Base-by-base conservation (phyloP, 2,113 vertebrate species). In the Myotis yumanensis region DNA sequence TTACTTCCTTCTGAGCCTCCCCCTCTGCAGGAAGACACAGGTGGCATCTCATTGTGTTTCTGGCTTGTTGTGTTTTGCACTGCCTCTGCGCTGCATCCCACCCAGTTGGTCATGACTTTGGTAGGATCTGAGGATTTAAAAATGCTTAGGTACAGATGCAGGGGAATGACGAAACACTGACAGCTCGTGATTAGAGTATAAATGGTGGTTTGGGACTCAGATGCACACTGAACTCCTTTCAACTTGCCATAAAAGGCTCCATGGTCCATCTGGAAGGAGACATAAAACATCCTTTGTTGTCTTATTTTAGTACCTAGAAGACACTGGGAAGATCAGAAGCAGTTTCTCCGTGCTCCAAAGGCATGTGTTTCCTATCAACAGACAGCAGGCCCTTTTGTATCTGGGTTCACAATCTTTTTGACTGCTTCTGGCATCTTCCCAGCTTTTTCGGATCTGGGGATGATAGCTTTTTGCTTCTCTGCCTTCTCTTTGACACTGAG, bases 261-360 rank as follows among this genome's bases (percentile, higher is more conserved):
- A 0, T 20, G 0, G 72, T 88, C 37, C 30, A 43, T n/a, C 51
- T 96, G 90, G 88, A 23, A 66, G 68, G 87, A 93, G 30, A 89
- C 96, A 59, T 87, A 94, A 96, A 95, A 77, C 0, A 17, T 82
- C 93, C 72, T 88, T 92, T 92, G 69, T 91, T 20, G 0, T 37
- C 84, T 95, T 89, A 30, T 90, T 95, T 97, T 94, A 86, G 51
- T 95, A 72, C 59, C 62, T 97, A 43, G 88, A 96, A 51, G 68
- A 68, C 48, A 17, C 23, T 76, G 66, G 28, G 68, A 0, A 7
- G 88, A 87, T 96, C 57, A 93, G 91, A 96, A 0, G 62, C 1
- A 0, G 54, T 83, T 87, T 86, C 68, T 93, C 66, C 54, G 43
- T 62, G 66, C 62, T 84, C 15, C 22, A 25, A 77, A 86, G 68